Evolutionary conservation across 2,888 invertebrate species (phyloP).

Genomic region (Ennomos fuscantarius): DNA sequence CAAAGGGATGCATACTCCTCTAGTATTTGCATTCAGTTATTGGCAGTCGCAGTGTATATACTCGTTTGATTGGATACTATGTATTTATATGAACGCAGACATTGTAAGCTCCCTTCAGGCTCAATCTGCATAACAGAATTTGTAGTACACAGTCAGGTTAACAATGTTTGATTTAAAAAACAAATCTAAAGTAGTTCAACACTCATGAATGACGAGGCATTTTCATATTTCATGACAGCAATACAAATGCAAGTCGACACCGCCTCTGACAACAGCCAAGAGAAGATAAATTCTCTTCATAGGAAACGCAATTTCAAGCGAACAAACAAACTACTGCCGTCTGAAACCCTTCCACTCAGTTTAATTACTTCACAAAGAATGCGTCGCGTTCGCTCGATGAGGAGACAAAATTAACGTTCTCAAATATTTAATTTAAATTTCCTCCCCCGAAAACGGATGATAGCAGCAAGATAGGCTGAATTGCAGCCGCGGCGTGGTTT

Average conservation of each 20-base stretch:
- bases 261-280: slow-evolving; percentile 63
- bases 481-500: slow-evolving; percentile 54
- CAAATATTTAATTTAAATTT: slow-evolving; percentile 86
- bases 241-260: slow-evolving; percentile 46
- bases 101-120: slow-evolving; percentile 35
- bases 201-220: slow-evolving; percentile 10
- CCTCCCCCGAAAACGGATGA: slow-evolving; percentile 79
- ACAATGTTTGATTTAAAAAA: slow-evolving; percentile 1
- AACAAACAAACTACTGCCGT: slow-evolving; percentile 83
- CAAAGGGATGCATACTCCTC: slow-evolving; percentile 56
- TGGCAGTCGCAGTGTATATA: slow-evolving; percentile 75
- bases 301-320: slow-evolving; percentile 81
- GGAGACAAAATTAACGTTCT: slow-evolving; percentile 85
- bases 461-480: slow-evolving; percentile 70
- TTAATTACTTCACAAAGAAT: slow-evolving; percentile 86
- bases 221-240: slow-evolving; percentile 31
- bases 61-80: slow-evolving; percentile 72
- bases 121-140: slow-evolving; percentile 35
- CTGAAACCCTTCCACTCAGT: slow-evolving; percentile 84
- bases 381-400: slow-evolving; percentile 83
- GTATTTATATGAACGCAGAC: slow-evolving; percentile 47
- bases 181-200: not conserved
- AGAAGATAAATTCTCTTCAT: slow-evolving; percentile 77
- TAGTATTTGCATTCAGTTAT: slow-evolving; percentile 81
- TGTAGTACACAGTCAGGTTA: slow-evolving; percentile 19